Percentiles rank a stretch among this genome's conserved stretches.
phyloP scores from a whole-genome alignment of 2,888 invertebrate species.

The Apantesis nais region DNA sequence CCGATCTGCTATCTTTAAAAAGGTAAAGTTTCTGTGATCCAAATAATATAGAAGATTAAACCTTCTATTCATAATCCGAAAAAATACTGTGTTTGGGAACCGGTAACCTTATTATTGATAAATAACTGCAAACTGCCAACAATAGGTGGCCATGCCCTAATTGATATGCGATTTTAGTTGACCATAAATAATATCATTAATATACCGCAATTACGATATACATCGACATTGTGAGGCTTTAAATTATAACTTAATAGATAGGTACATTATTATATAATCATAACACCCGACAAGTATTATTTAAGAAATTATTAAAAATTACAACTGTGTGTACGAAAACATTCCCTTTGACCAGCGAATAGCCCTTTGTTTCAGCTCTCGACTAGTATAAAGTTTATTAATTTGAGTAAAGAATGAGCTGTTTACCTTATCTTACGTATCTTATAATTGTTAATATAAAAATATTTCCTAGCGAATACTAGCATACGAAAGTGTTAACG shows the following conservation, averaged over 20 bases:
- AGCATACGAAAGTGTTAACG: slow-evolving; percentile 35
- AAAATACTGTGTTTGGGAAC: no score
- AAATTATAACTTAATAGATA: background rate
- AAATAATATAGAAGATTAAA: no score
- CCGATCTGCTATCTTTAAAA: no score
- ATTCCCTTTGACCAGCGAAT: background rate
- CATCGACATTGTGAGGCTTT: background rate
- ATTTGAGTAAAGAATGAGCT: background rate
- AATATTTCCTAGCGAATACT: background rate
- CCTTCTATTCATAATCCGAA: no score
- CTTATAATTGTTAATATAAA: background rate
- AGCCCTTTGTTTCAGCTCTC: background rate
- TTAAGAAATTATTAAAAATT: background rate
- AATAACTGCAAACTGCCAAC: no score
- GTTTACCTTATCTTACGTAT: background rate
- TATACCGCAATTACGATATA: no score
- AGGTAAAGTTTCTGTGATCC: no score
- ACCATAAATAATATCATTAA: background rate
- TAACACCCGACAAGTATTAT: background rate
- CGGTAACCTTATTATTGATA: no score
- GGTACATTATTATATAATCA: background rate
- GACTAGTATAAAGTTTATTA: background rate
- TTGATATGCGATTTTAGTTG: no score
- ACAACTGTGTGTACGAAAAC: background rate
- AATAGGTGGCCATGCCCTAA: no score